A percentile compares a stretch with the other conserved stretches of the same genome.
phyloP scores from a whole-genome alignment of 1,140 invertebrate species.

The Panulirus ornatus region DNA sequence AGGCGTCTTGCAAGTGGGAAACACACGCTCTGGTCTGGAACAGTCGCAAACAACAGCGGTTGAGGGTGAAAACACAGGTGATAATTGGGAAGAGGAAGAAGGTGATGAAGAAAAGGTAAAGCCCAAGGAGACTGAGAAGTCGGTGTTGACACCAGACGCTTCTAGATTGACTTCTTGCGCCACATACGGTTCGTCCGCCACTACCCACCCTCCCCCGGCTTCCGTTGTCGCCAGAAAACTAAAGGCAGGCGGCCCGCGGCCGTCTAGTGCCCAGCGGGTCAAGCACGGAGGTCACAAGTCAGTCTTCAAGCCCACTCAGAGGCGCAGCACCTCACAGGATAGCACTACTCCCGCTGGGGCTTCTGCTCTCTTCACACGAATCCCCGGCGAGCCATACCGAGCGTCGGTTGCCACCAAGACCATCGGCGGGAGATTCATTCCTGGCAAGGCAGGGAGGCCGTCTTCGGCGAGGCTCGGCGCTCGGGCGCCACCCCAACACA shows the following conservation, averaged over 20 bases:
- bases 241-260: slow-evolving; percentile 30
- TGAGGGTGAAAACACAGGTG: background rate
- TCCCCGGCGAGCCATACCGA: slow-evolving; percentile 46
- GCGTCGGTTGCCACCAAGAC: background rate
- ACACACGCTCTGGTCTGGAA: background rate
- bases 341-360: background rate
- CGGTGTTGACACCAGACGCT: background rate
- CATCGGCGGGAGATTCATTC: background rate
- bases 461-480: background rate
- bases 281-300: background rate
- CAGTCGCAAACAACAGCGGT: background rate
- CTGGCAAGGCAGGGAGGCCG: background rate
- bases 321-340: background rate
- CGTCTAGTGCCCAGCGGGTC: slow-evolving; percentile 42
- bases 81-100: background rate
- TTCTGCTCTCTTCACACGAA: background rate
- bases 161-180: no score
- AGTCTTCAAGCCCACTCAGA: background rate
- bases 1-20: background rate
- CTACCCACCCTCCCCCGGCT: background rate
- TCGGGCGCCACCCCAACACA: background rate
- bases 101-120: background rate
- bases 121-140: background rate
- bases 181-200: no score
- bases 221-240: background rate